Evolutionary conservation across 2,888 invertebrate genomes (phyloP).

Genomic region (Eristalinus aeneus): DNA sequence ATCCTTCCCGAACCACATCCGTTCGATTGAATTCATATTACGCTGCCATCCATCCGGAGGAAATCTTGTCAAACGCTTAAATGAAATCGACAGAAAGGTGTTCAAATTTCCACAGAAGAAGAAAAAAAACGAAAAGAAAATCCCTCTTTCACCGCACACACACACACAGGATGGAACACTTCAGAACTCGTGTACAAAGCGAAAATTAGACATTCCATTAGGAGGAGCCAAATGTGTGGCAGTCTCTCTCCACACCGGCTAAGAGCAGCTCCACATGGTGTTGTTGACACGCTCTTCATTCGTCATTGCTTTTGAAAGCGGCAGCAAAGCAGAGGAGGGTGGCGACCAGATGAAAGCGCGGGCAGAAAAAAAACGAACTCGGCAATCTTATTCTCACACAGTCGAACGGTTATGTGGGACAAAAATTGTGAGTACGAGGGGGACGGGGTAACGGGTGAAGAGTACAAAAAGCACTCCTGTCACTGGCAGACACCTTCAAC

Average conservation of each 20-base stretch:
- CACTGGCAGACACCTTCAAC: constrained; percentile 63
- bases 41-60: not conserved
- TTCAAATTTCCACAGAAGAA: constrained; percentile 34
- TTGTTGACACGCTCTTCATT: constrained; percentile 68
- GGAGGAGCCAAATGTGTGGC: constrained; percentile 42
- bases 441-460: not conserved
- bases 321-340: not conserved
- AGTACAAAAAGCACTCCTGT: constrained; percentile 60
- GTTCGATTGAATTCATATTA: constrained; percentile 18
- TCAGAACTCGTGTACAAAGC: constrained; percentile 49
- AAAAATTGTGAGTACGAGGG: constrained; percentile 10
- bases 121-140: constrained; percentile 30
- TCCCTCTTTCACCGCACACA: not conserved
- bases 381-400: not conserved
- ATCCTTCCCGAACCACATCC: constrained; percentile 1
- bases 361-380: not conserved
- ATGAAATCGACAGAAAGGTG: constrained; percentile 40
- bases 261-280: constrained; percentile 63
- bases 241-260: constrained; percentile 27
- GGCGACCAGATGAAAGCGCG: constrained; percentile 1
- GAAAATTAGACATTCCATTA: constrained; percentile 69
- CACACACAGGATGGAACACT: constrained; percentile 35
- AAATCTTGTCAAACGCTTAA: constrained; percentile 38
- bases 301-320: constrained; percentile 62
- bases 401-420: constrained; percentile 17